A percentile compares a stretch with the other conserved stretches of the same genome.
phyloP scores from a whole-genome alignment of 2,888 invertebrate genomes.

The Conistra vaccinii region DNA sequence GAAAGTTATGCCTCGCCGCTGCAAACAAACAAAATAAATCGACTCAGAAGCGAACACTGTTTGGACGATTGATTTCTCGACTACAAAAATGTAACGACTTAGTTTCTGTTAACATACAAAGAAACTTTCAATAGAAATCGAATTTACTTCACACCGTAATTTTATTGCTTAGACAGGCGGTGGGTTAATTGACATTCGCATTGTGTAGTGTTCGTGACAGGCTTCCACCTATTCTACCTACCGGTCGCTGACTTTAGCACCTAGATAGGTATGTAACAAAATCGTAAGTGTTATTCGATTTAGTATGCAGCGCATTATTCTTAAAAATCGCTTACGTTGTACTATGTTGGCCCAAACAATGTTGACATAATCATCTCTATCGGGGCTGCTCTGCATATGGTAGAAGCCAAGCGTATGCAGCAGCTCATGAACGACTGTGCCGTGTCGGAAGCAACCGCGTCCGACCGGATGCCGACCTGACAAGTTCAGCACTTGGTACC shows the following conservation, averaged over 20 bases:
- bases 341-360: conserved; percentile 94
- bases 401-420: conserved; percentile 95
- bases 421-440: conserved; percentile 94
- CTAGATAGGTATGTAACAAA: conserved; percentile 13
- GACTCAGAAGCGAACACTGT: conserved; percentile 50
- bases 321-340: conserved; percentile 83
- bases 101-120: conserved; percentile 56
- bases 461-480: conserved; percentile 89
- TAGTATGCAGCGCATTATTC: neutral
- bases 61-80: conserved; percentile 43
- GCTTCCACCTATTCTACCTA: conserved; percentile 20
- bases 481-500: conserved; percentile 90
- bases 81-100: conserved; percentile 45
- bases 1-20: conserved; percentile 90
- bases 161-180: conserved; percentile 61
- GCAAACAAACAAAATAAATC: conserved; percentile 68
- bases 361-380: conserved; percentile 94
- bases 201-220: conserved; percentile 66
- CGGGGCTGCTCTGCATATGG: conserved; percentile 95
- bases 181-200: conserved; percentile 72
- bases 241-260: conserved; percentile 41
- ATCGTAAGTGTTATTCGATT: conserved; percentile 26
- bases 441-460: conserved; percentile 91
- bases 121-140: conserved; percentile 65
- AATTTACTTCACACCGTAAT: conserved; percentile 56